These are phyloP conservation scores for Amniataba percoides DNA, from an alignment of 2,797 vertebrate species.

Conservation along the genomic window DNA sequence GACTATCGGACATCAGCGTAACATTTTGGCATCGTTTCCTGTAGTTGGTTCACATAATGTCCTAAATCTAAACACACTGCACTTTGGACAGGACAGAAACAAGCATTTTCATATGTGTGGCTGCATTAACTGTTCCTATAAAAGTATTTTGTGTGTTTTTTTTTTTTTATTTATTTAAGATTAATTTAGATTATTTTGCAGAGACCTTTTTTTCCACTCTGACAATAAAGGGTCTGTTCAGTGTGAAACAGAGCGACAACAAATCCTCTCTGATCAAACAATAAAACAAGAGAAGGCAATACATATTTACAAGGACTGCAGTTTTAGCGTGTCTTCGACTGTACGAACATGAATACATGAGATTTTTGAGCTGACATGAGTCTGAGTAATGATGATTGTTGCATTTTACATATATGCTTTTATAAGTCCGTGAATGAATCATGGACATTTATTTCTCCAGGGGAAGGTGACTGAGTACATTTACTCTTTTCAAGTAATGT, in stretches of 20 bases:
- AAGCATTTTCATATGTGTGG: neutral
- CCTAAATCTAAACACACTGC: constrained; percentile 6
- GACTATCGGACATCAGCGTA: neutral
- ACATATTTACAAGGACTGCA: neutral
- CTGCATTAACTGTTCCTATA: neutral
- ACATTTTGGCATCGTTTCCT: neutral
- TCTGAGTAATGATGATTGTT: neutral
- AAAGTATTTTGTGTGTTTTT: neutral
- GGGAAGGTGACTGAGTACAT: constrained; percentile 21
- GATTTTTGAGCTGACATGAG: neutral
- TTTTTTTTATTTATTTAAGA: neutral
- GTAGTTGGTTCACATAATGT: constrained; percentile 6
- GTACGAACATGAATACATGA: neutral
- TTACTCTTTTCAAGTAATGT: too few species aligned
- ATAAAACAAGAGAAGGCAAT: neutral
- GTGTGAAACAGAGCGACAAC: neutral
- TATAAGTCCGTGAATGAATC: constrained; percentile 21
- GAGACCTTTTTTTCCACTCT: neutral
- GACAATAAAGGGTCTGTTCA: neutral
- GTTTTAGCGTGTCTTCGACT: constrained; percentile 7
- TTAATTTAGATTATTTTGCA: neutral
- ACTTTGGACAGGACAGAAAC: neutral
- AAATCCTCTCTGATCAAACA: constrained; percentile 10
- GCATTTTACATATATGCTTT: neutral
- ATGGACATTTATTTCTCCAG: constrained; percentile 1